These are phyloP conservation scores for Arizona elegans DNA, from an alignment of 2,113 vertebrate species.

Conservation along the genomic window DNA sequence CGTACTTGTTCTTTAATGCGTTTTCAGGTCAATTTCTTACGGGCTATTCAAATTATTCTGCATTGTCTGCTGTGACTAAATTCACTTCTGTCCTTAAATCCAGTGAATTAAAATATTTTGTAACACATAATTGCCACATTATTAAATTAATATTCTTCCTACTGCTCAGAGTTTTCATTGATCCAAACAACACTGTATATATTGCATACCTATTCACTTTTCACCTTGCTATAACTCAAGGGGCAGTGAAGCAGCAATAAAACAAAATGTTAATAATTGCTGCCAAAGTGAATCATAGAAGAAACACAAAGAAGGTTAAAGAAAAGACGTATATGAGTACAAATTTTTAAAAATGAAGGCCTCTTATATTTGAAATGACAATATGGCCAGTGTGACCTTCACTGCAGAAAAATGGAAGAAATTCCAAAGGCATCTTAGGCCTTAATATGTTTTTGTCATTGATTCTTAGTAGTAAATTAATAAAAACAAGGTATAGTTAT, in stretches of 20 bases:
- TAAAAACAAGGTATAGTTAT: neutral
- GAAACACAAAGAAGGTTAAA: constrained; percentile 21
- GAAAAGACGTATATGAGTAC: neutral
- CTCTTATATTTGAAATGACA: constrained; percentile 15
- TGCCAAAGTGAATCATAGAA: constrained; percentile 16
- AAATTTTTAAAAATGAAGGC: neutral
- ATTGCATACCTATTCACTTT: constrained; percentile 19
- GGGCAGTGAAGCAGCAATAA: constrained; percentile 9
- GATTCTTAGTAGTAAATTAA: neutral
- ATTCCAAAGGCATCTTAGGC: neutral
- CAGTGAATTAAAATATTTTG: constrained; percentile 24
- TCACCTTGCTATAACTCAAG: constrained; percentile 14
- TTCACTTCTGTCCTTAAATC: constrained; percentile 11
- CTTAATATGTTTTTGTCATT: neutral
- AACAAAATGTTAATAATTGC: constrained; percentile 15
- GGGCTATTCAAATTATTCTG: constrained; percentile 13
- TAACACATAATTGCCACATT: neutral
- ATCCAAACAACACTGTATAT: constrained; percentile 15
- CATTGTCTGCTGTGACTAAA: neutral
- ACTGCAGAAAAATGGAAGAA: neutral
- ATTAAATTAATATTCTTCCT: constrained; percentile 28
- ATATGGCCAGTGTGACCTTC: constrained; percentile 13
- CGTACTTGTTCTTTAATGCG: neutral
- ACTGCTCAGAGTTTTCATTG: constrained; percentile 22
- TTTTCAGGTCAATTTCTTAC: neutral